Evolutionary conservation across 2,113 vertebrate genomes (phyloP).

Genomic region (Vidua macroura): DNA sequence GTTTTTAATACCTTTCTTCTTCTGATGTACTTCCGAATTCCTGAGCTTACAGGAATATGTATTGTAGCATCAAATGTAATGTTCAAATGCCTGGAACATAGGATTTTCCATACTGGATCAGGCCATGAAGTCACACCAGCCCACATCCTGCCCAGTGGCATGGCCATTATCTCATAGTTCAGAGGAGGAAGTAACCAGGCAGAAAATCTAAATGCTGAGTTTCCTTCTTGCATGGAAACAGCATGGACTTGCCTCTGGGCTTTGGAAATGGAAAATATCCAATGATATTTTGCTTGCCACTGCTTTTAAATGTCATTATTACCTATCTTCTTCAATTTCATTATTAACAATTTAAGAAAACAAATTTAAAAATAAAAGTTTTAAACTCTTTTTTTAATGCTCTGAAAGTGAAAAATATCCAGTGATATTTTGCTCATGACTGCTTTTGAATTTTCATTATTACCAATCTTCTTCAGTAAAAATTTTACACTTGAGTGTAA

Average conservation of each 20-base stretch:
- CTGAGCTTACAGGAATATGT: not conserved
- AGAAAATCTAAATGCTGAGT: not conserved
- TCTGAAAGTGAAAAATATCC: not conserved
- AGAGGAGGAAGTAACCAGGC: not conserved
- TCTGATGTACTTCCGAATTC: not conserved
- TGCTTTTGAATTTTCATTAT: not conserved
- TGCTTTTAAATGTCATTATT: not conserved
- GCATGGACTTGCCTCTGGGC: not conserved
- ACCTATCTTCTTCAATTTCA: not conserved
- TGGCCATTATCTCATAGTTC: fast-evolving
- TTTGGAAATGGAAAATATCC: not conserved
- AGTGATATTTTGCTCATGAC: not conserved
- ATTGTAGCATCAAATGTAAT: not conserved
- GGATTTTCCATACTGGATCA: conserved; percentile 1
- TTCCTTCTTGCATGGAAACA: not conserved
- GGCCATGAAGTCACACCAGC: not conserved
- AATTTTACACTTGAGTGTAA: not conserved
- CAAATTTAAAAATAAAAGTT: not conserved
- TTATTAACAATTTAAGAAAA: not conserved
- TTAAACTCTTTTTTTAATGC: not conserved
- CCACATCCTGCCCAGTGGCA: not conserved
- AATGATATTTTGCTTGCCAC: not conserved
- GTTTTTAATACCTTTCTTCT: not conserved
- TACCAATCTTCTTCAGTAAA: not conserved
- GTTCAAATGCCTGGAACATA: conserved; percentile 14